These are phyloP conservation scores for Alcedo atthis DNA, from an alignment of 2,797 vertebrate species.

Conservation along the genomic window DNA sequence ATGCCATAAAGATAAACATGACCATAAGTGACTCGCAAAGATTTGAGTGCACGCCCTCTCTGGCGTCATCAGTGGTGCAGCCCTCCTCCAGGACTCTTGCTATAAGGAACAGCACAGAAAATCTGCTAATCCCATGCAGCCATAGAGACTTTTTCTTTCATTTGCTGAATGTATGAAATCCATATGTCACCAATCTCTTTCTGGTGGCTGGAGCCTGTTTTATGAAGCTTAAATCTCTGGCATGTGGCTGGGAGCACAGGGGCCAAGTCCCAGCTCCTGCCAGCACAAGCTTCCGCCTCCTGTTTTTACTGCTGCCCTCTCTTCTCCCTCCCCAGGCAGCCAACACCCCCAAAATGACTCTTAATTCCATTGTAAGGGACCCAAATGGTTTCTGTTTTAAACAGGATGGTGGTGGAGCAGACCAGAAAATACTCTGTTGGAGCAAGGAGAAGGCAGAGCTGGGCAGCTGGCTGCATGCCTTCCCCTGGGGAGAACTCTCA, in stretches of 20 bases:
- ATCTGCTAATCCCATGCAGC: slow-evolving; percentile 44
- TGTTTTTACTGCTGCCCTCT: background rate
- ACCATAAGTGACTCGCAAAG: background rate
- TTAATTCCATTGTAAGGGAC: background rate
- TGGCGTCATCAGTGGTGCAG: fast-evolving
- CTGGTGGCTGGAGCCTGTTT: slow-evolving; percentile 19
- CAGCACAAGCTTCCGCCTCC: background rate
- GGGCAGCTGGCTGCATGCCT: background rate
- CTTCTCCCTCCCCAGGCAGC: background rate
- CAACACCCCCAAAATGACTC: background rate
- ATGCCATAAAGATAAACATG: background rate
- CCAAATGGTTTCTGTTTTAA: background rate
- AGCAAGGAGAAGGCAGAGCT: background rate
- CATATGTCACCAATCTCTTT: slow-evolving; percentile 49
- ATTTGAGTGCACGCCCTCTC: fast-evolving
- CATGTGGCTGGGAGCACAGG: background rate
- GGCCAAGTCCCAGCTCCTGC: slow-evolving; percentile 14
- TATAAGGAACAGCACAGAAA: background rate
- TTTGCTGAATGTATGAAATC: slow-evolving; percentile 53
- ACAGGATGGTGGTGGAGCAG: background rate
- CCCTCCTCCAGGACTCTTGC: background rate
- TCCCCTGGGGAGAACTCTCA: background rate
- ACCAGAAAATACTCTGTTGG: background rate
- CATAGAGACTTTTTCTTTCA: background rate
- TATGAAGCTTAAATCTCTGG: slow-evolving; percentile 57